These are phyloP conservation scores for Apis florea DNA, from an alignment of 1,140 invertebrate genomes.

Conservation along the genomic window DNA sequence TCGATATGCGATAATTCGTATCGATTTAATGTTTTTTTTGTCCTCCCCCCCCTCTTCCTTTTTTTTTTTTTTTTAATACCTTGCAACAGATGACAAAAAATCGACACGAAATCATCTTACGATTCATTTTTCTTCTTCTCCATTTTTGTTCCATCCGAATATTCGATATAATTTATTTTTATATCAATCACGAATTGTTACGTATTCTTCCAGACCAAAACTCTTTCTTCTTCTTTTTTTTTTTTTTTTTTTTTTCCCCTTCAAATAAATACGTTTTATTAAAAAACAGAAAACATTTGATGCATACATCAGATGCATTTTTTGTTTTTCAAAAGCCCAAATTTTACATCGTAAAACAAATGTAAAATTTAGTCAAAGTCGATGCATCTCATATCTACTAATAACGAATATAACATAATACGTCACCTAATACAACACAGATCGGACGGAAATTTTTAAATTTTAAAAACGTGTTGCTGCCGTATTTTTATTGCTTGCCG, in stretches of 20 bases:
- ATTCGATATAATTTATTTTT: conserved; percentile 1
- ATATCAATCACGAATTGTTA: not conserved
- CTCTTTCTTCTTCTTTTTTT: not conserved
- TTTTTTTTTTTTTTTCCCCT: not conserved
- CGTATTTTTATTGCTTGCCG: conserved; percentile 19
- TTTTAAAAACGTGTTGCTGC: not conserved
- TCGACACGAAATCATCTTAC: not conserved
- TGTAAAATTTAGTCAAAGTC: not conserved
- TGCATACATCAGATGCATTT: not conserved
- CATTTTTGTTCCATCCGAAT: not conserved
- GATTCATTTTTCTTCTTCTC: not conserved
- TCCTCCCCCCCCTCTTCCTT: no score
- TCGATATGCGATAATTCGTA: not conserved
- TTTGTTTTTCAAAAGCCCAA: not conserved
- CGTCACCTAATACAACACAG: conserved; percentile 27
- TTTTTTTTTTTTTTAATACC: not conserved
- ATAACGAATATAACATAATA: conserved; percentile 15
- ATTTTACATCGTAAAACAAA: conserved; percentile 4
- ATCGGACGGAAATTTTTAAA: not conserved
- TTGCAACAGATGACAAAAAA: not conserved
- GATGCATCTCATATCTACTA: conserved; percentile 27
- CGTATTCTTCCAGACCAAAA: not conserved
- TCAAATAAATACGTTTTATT: not conserved
- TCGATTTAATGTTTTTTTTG: not conserved
- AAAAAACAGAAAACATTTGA: not conserved